phyloP scores from a whole-genome alignment of 1,140 invertebrate genomes.

The Seison nebaliae region DNA sequence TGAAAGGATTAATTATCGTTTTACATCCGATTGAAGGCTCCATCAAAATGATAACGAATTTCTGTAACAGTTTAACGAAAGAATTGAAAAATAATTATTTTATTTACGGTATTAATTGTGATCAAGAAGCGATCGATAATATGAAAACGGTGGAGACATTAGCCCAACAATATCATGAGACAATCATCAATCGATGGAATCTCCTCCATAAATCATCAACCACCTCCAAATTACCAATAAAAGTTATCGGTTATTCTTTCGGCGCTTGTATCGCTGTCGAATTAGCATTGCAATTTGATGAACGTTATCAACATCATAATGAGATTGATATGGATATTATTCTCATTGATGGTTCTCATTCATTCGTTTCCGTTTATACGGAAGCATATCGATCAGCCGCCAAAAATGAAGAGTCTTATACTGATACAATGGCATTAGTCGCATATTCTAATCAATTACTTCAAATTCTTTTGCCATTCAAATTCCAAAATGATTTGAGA shows the following conservation, averaged over 20 bases:
- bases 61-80: slow-evolving; percentile 31
- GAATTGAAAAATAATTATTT: slow-evolving; percentile 39
- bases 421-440: slow-evolving; percentile 14
- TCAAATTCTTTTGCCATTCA: neutral
- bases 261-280: slow-evolving; percentile 69
- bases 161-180: slow-evolving; percentile 42
- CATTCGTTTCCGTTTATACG: slow-evolving; percentile 54
- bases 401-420: neutral
- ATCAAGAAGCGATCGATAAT: slow-evolving; percentile 37
- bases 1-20: slow-evolving; percentile 44
- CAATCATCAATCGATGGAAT: neutral
- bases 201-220: slow-evolving; percentile 20
- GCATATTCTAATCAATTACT: too few relatives aligned
- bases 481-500: neutral
- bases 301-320: too few relatives aligned
- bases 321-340: slow-evolving; percentile 27
- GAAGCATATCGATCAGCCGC: slow-evolving; percentile 20
- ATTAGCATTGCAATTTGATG: slow-evolving; percentile 55
- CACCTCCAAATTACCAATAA: slow-evolving; percentile 47
- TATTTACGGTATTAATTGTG: slow-evolving; percentile 67
- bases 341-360: slow-evolving; percentile 63
- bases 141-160: slow-evolving; percentile 41
- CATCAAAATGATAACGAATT: slow-evolving; percentile 37
- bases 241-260: slow-evolving; percentile 68
- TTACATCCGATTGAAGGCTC: slow-evolving; percentile 75